A percentile compares a stretch with the other conserved stretches of the same genome.
These are phyloP conservation scores for Drosophila mimetica DNA, from an alignment of 2,888 invertebrate genomes.

Conservation along the genomic window DNA sequence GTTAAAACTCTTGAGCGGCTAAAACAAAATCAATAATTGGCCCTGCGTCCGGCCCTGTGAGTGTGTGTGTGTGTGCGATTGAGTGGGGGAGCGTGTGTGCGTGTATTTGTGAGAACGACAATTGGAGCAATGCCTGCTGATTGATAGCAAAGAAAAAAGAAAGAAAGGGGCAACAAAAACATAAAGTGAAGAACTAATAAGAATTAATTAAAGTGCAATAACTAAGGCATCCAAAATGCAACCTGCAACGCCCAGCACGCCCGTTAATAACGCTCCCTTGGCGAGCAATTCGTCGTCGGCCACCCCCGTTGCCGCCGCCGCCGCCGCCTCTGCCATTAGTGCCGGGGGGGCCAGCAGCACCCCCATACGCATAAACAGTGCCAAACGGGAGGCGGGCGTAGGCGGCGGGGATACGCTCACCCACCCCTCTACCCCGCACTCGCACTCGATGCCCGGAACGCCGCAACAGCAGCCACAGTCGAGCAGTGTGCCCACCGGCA, in stretches of 20 bases:
- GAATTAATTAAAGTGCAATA: constrained; percentile 43
- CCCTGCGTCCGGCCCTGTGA: constrained; percentile 47
- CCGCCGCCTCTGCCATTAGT: constrained; percentile 20
- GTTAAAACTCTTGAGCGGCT: constrained; percentile 28
- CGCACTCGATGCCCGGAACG: constrained; percentile 60
- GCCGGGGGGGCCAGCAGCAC: constrained; percentile 69
- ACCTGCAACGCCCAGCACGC: constrained; percentile 33
- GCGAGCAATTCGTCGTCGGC: constrained; percentile 45
- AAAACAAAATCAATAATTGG: constrained; percentile 75
- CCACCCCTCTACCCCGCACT: constrained; percentile 39
- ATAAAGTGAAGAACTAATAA: constrained; percentile 10
- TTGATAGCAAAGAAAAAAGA: constrained; percentile 32
- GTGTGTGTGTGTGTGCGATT: constrained; percentile 11
- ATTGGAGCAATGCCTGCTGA: constrained; percentile 65
- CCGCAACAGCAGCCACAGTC: constrained; percentile 58
- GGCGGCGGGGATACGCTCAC: constrained; percentile 66
- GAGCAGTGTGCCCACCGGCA: constrained; percentile 73
- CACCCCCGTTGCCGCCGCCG: constrained; percentile 19
- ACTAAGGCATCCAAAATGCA: constrained; percentile 39
- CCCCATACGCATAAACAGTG: constrained; percentile 81
- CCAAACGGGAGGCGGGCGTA: constrained; percentile 55
- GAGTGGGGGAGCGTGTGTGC: constrained; percentile 33
- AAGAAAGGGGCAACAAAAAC: constrained; percentile 2
- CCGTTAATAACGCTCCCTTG: constrained; percentile 20
- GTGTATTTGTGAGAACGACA: constrained; percentile 50